A percentile compares a stretch with the other conserved stretches of the same genome.
Conservation (phyloP, 2,888 invertebrate genomes). For the Augiades crinisus region DNA sequence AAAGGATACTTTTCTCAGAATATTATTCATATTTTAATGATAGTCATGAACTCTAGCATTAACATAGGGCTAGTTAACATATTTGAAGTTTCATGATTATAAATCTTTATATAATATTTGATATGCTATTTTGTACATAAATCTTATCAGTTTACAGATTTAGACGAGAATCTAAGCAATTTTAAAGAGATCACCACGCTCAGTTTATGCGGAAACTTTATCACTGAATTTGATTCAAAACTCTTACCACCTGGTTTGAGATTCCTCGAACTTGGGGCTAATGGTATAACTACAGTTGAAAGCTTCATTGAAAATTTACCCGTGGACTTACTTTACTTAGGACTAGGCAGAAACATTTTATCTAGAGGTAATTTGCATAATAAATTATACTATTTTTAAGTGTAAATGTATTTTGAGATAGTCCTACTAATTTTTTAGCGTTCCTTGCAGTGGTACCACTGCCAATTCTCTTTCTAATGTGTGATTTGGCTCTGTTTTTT, state of each 20-base stretch:
- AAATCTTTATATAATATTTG: too few relatives aligned
- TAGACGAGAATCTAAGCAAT: slow-evolving; percentile 58
- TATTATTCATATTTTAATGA: too few relatives aligned
- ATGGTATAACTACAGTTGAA: slow-evolving; percentile 58
- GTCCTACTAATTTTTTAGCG: too few relatives aligned
- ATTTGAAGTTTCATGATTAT: too few relatives aligned
- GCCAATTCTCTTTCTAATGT: too few relatives aligned
- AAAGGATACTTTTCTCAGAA: too few relatives aligned
- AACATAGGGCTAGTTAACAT: too few relatives aligned
- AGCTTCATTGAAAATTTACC: slow-evolving; percentile 58
- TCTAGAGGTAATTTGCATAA: slow-evolving; percentile 43
- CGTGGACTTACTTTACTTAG: slow-evolving; percentile 65
- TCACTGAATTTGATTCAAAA: slow-evolving; percentile 50
- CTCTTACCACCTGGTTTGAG: slow-evolving; percentile 60
- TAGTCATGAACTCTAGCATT: too few relatives aligned
- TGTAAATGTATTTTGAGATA: too few relatives aligned
- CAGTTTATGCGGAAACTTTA: slow-evolving; percentile 67
- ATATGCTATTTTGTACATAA: not conserved
- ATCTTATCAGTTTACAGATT: slow-evolving; percentile 65
- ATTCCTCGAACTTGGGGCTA: slow-evolving; percentile 74
- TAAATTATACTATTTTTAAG: too few relatives aligned
- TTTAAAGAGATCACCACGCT: slow-evolving; percentile 65
- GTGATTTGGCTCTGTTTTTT: too few relatives aligned
- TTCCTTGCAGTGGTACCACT: too few relatives aligned
- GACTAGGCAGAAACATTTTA: slow-evolving; percentile 74